A percentile compares a stretch with the other conserved stretches of the same genome.
Conservation (phyloP, 2,797 vertebrate genomes). For the Danio aesculapii region DNA sequence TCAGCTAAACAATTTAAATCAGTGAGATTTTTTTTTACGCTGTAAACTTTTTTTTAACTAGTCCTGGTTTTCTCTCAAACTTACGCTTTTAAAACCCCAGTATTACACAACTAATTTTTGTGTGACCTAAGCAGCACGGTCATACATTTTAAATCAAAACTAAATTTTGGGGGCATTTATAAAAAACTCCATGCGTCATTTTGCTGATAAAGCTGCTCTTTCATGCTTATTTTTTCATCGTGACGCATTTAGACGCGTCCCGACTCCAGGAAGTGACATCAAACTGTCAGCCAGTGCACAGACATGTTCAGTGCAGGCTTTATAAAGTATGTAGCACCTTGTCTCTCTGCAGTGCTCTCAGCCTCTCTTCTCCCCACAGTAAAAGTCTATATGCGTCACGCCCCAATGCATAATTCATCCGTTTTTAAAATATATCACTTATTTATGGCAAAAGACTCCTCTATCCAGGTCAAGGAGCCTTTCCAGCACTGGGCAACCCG, state of each 20-base stretch:
- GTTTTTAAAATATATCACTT: conserved; percentile 72
- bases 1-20: too few species aligned
- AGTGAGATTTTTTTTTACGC: too few species aligned
- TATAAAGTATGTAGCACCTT: conserved; percentile 38
- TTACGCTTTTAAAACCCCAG: too few species aligned
- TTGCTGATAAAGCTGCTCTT: background rate
- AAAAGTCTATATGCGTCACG: conserved; percentile 73
- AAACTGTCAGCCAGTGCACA: background rate
- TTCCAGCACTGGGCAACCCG: background rate
- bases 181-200: background rate
- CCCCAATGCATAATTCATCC: conserved; percentile 74
- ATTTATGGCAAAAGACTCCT: conserved; percentile 67
- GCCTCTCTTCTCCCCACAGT: conserved; percentile 22
- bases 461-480: conserved; percentile 54
- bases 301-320: background rate
- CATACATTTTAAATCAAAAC: too few species aligned
- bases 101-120: too few species aligned
- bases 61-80: too few species aligned
- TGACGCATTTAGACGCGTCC: background rate
- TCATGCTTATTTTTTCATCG: background rate
- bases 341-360: conserved; percentile 33
- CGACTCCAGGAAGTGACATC: conserved; percentile 16
- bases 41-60: too few species aligned
- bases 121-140: too few species aligned
- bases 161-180: too few species aligned